Percentiles rank a stretch among this genome's conserved stretches.
Conservation (phyloP, 2,113 vertebrate genomes). For the Sebastes fasciatus region DNA sequence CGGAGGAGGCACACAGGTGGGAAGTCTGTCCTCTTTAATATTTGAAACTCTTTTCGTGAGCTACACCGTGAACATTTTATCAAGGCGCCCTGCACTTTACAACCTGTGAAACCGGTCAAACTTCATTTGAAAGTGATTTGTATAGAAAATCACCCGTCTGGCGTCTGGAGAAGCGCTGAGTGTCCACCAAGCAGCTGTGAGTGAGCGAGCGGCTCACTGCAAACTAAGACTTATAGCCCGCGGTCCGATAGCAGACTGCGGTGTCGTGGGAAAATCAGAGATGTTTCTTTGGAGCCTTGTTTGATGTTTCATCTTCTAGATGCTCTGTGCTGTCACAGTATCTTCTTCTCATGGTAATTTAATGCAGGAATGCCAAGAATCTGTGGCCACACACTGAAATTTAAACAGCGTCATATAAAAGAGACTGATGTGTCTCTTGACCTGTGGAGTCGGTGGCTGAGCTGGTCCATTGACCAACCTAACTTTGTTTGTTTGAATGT, state of each 20-base stretch:
- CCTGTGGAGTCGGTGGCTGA: constrained; percentile 70
- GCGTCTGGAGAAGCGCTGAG: too few relatives aligned
- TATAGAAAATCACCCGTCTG: constrained; percentile 12
- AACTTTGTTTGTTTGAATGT: constrained; percentile 20
- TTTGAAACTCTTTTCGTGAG: neutral
- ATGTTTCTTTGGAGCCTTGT: neutral
- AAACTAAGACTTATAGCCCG: neutral
- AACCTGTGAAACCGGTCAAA: neutral
- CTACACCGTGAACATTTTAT: neutral
- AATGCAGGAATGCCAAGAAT: constrained; percentile 66
- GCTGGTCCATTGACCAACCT: constrained; percentile 32
- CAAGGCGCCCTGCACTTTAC: neutral
- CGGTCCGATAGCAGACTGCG: neutral
- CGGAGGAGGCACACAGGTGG: constrained; percentile 97
- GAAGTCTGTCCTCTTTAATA: constrained; percentile 51
- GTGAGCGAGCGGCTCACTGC: neutral
- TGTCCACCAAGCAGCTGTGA: neutral
- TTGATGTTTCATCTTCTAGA: constrained; percentile 10
- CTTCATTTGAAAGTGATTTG: constrained; percentile 33
- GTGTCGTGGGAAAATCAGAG: neutral
- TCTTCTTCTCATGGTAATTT: constrained; percentile 44
- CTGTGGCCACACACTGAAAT: constrained; percentile 57
- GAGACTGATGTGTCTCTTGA: constrained; percentile 89
- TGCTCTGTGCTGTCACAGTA: neutral
- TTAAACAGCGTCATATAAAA: constrained; percentile 85